phyloP scores from a whole-genome alignment of 2,113 vertebrate species.

The Phodopus roborovskii region DNA sequence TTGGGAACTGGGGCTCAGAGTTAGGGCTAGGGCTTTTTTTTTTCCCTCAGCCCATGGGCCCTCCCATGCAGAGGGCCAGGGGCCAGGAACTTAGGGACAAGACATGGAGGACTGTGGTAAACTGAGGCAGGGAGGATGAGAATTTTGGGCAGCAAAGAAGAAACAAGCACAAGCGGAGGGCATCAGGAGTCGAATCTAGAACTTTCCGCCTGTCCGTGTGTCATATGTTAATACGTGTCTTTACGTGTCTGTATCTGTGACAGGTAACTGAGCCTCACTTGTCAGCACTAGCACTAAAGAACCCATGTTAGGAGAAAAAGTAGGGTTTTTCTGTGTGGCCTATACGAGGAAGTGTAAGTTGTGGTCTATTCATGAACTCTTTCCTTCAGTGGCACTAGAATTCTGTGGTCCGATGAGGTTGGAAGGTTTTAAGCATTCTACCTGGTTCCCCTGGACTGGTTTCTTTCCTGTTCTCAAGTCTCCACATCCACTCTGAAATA shows the following conservation, averaged over 20 bases:
- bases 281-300: not conserved
- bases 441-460: too few relatives aligned
- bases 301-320: not conserved
- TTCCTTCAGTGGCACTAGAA: not conserved
- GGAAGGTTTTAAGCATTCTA: too few relatives aligned
- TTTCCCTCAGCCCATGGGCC: not conserved
- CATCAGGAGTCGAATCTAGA: not conserved
- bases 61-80: not conserved
- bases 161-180: not conserved
- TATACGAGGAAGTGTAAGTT: not conserved
- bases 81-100: not conserved
- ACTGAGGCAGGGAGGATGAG: not conserved
- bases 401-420: not conserved
- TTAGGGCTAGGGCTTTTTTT: not conserved
- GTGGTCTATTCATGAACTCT: not conserved
- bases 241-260: not conserved
- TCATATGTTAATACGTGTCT: not conserved
- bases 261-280: not conserved
- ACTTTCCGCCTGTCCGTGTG: slow-evolving; percentile 1
- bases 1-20: not conserved
- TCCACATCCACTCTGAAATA: too few relatives aligned
- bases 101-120: not conserved
- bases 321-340: not conserved
- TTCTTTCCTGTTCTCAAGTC: too few relatives aligned
- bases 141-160: not conserved